Base-by-base conservation (phyloP, 2,888 invertebrate genomes). In the Tridacna crocea region DNA sequence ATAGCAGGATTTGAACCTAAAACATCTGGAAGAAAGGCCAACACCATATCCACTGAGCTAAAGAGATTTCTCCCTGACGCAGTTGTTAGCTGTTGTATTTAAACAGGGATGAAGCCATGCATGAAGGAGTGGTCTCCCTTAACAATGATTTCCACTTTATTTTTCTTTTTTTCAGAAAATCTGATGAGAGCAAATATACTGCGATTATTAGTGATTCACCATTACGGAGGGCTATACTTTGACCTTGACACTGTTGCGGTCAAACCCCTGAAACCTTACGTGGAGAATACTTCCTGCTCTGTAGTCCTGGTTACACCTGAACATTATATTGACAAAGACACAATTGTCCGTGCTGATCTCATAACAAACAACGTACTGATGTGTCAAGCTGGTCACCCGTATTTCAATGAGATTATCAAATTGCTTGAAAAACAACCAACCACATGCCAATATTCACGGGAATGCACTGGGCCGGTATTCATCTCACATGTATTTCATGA, bases 211-310 rank as follows among this genome's bases (percentile, higher is more conserved):
- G 46, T 36, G 13, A 66, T 66, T 46, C 66, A 66, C 46, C 66
- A 66, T n/a, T 66, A 66, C 46, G 66, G 66, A n/a, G 66, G 66
- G 17, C 46, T 46, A 15, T 66, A 66, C 46, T 66, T 66, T 22
- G 66, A 66, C 66, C 66, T 66, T 10, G 66, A 66, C 46, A 66
- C 66, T 46, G 66, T 66, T 10, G 66, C n/a, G n/a, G 66, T 66
- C 0, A 66, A 66, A 66, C 66, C 66, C 6, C 27, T 66, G n/a
- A 66, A 66, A 66, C 66, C 66, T 10, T 66, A 46, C 22, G 46
- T 66, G n/a, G 66, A 66, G 17, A 66, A 19, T 46, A 36, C 46
- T 0, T n/a, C 36, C 11, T 66, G 66, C 11, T 66, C 66, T 4
- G n/a, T 66, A 13, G 63, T 63, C 6, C 26, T 27, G 66, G 66